Base-by-base conservation (phyloP, 1,140 invertebrate species). In the Ceratina calcarata region DNA sequence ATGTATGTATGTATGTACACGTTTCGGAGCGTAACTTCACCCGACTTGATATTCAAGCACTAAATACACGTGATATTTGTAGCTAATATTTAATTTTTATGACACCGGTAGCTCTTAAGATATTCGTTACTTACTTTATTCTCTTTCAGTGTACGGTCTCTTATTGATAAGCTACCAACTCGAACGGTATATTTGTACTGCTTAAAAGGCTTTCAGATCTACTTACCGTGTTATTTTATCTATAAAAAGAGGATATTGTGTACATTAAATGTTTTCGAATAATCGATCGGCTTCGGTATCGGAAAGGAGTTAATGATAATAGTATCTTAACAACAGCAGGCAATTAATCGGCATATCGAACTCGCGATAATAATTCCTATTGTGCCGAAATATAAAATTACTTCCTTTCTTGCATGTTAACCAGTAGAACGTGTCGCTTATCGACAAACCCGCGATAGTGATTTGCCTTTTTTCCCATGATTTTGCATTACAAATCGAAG, bases 61-160 rank as follows among this genome's bases (percentile, higher is more conserved):
- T 60, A 2, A 8, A 3, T 10, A 60, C 6, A 13, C 20, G 12
- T 32, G 24, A 10, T 61, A 3, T 68, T 24, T 68, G 4, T 51
- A 66, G 1, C 8, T 8, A 10, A n/a, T 49, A 7, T 51, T 67
- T 51, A 67, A 16, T 24, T 51, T 67, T 51, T 24, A 67, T 16
- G 45, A 68, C 24, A 27, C 24, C 16, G 12, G 49, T 68, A 27
- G 15, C 15, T 22, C 8, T 24, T 1, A 3, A 67, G 37, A 51
- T 67, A 67, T 16, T 57, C 12, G 45, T 66, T 18, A n/a, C 20
- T n/a, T 4, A 66, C 16, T 8, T 49, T 66, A 53, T 68, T 68
- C 16, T 15, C 0, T 57, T 57, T 4, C 55, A 7, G 16, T n/a
- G n/a, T 2, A 57, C 15, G 18, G 18, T 12, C 55, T 57, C 55